phyloP scores from a whole-genome alignment of 2,888 invertebrate genomes.

The Epiblema foenella region DNA sequence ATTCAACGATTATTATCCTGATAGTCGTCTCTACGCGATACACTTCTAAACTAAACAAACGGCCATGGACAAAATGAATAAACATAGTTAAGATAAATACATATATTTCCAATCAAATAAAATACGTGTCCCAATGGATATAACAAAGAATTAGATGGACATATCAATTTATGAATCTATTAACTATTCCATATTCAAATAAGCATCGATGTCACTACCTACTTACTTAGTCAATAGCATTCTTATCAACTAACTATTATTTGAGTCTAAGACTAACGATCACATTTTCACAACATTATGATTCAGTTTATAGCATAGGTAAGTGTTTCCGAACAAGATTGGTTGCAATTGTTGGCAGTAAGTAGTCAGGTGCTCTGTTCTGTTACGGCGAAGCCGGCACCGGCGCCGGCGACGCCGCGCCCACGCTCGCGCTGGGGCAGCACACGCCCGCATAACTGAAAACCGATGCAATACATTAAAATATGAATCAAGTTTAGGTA shows the following conservation, averaged over 20 bases:
- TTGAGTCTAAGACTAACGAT: constrained; percentile 22
- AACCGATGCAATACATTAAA: constrained; percentile 44
- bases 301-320: constrained; percentile 11
- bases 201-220: not conserved
- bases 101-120: no score
- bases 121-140: not conserved
- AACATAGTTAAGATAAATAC: no score
- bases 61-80: no score
- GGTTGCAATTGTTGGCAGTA: constrained; percentile 13
- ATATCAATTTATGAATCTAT: not conserved
- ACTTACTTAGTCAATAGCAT: constrained; percentile 1
- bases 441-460: constrained; percentile 79
- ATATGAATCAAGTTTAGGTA: no score
- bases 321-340: constrained; percentile 17
- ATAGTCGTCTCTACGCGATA: no score
- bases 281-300: constrained; percentile 39
- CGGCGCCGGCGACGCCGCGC: not conserved
- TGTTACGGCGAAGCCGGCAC: constrained; percentile 20
- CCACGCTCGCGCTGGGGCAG: constrained; percentile 58
- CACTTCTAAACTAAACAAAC: no score
- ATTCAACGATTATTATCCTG: no score
- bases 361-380: constrained; percentile 5
- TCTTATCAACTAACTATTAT: constrained; percentile 3
- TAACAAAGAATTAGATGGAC: not conserved
- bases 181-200: not conserved